Evolutionary conservation across 2,888 invertebrate genomes (phyloP), one percentile per base, ranked within the genome.

Genomic region (Keiferia lycopersicella): DNA sequence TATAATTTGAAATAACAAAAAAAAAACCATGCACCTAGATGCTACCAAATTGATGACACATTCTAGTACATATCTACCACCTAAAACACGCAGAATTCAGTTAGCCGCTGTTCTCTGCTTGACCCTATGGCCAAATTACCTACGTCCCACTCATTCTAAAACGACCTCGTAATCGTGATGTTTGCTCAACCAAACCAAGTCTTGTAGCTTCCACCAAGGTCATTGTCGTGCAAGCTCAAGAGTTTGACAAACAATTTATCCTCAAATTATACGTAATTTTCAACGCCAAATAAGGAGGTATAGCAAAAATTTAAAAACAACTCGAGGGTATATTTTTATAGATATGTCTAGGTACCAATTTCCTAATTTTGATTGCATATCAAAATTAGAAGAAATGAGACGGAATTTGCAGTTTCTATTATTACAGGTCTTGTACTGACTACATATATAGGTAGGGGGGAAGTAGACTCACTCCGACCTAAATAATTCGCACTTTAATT

Each of bases 91-190:
- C 10, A 50, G 18, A 18, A 0, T 50, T 18, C 6, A 20, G 18
- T 45, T 16, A 45, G 45, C 45, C 45, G 16, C n/a, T 45, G n/a
- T 16, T 45, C n/a, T 10, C 20, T 50, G 50, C 50, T 18, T 20
- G 20, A 50, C 50, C 18, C 18, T 12, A 50, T 50, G 12, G 50
- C 50, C 11, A 50, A 50, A 50, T 50, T 50, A 18, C 50, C 10
- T 50, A 18, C 50, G 4, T 50, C 50, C 50, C 50, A 50, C 50
- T 50, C 50, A 16, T 50, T 50, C 8, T 18, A 20, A 50, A 50
- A 50, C 18, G 50, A 20, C 50, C 50, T 50, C 50, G 50, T 20
- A 20, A 45, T 45, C 34, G 45, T 45, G 3, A 11, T 20, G 18
- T 50, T 50, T 50, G 50, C 20, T 16, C 50, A 18, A 48, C 48